These are phyloP conservation scores for Zingel zingel DNA, from an alignment of 2,113 vertebrate genomes.

Conservation along the genomic window DNA sequence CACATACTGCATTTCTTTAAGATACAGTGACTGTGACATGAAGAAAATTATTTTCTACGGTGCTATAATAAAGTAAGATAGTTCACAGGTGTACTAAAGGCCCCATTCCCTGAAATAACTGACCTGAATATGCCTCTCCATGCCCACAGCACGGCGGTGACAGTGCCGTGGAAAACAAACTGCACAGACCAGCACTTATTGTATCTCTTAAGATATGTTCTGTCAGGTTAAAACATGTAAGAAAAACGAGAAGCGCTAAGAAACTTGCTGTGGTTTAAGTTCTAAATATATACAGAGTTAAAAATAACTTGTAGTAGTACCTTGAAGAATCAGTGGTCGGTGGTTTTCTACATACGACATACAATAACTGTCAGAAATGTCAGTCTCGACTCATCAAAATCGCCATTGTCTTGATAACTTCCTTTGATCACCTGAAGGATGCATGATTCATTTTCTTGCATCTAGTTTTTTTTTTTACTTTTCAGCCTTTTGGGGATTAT, in stretches of 20 bases:
- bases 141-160: slow-evolving; percentile 48
- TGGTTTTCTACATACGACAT: slow-evolving; percentile 19
- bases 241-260: slow-evolving; percentile 25
- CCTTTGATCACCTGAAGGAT: slow-evolving; percentile 59
- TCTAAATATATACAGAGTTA: slow-evolving; percentile 25
- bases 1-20: neutral
- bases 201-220: slow-evolving; percentile 42
- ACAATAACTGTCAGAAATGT: slow-evolving; percentile 27
- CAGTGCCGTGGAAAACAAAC: slow-evolving; percentile 50
- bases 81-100: slow-evolving; percentile 53
- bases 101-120: slow-evolving; percentile 59
- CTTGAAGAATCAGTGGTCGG: slow-evolving; percentile 36
- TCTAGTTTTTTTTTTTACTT: neutral
- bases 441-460: slow-evolving; percentile 22
- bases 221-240: slow-evolving; percentile 54
- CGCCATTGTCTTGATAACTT: slow-evolving; percentile 7
- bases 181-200: slow-evolving; percentile 59
- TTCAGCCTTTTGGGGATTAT: slow-evolving; percentile 15
- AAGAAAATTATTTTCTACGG: neutral
- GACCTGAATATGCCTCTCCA: slow-evolving; percentile 59
- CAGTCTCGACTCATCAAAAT: slow-evolving; percentile 37
- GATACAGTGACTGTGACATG: too few relatives aligned
- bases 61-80: slow-evolving; percentile 35
- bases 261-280: slow-evolving; percentile 46
- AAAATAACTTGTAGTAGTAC: slow-evolving; percentile 54